Conservation (phyloP, 2,797 vertebrate species). For the Hipposideros larvatus region DNA sequence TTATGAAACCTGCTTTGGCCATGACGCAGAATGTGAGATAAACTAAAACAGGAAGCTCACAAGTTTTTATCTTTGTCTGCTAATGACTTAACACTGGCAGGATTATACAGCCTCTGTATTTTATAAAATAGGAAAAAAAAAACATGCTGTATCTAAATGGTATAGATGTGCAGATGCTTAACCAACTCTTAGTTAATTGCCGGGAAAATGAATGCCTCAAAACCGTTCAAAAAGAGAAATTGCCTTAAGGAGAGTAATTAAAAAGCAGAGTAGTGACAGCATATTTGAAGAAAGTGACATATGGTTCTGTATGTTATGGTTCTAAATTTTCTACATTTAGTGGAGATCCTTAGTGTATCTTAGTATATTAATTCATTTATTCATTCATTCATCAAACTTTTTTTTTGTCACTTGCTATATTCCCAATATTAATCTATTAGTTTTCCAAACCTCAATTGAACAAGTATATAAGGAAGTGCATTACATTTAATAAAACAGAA, state of each 20-base stretch:
- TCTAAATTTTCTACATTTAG: constrained; percentile 33
- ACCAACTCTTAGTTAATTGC: constrained; percentile 41
- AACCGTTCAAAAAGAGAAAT: constrained; percentile 37
- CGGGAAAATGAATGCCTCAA: constrained; percentile 57
- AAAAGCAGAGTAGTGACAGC: not conserved
- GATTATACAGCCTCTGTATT: constrained; percentile 19
- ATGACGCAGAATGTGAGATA: constrained; percentile 42
- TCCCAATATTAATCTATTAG: not conserved
- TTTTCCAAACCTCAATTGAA: constrained; percentile 14
- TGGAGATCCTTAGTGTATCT: not conserved
- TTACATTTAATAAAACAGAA: constrained; percentile 4
- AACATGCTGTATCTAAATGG: not conserved
- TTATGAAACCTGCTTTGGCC: constrained; percentile 23
- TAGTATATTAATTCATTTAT: not conserved
- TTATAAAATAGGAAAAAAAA: constrained; percentile 22
- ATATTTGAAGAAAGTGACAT: constrained; percentile 54
- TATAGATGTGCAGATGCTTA: constrained; percentile 6
- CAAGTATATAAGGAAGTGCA: not conserved
- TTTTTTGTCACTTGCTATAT: not conserved
- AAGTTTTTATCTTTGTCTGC: constrained; percentile 55
- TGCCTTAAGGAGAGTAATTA: constrained; percentile 30
- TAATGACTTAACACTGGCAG: constrained; percentile 5
- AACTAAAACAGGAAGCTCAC: constrained; percentile 49
- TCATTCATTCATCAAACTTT: constrained; percentile 32
- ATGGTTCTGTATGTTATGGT: not conserved